Base-by-base conservation (phyloP, 2,113 vertebrate species). In the Grus americana region DNA sequence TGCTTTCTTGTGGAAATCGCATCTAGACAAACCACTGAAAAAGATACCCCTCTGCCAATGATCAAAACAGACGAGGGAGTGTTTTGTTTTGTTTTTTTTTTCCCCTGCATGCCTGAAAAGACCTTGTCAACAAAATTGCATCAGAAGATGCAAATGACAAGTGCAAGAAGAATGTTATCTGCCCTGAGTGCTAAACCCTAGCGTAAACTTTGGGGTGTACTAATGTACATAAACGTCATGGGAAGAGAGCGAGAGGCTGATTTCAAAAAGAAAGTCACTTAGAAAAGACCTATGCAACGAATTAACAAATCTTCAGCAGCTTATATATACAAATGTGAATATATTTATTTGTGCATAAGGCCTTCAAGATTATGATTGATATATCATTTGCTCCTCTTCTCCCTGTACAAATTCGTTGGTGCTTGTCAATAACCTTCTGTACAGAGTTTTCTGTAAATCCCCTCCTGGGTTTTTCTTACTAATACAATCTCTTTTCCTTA, bases 101-200 rank as follows among this genome's bases (percentile, higher is more conserved):
- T 14, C 3, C 65, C 38, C 61, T 59, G 52, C 40, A 49, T 66
- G 94, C 80, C 83, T 95, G 80, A 61, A 93, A 93, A 76, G 83
- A 87, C 50, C 80, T 70, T 73, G 89, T 90, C 94, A 95, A 93
- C 70, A 88, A 70, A 92, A 95, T 76, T 89, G 79, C 73, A 86
- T 78, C 90, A 92, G 88, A 71, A 74, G 79, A 94, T 67, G 75
- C 58, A 89, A 84, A 91, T 63, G 57, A 59, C 76, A 84, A 73
- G 86, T 50, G 70, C 22, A 42, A 70, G 70, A 91, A 75, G 58
- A 95, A 91, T 68, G 59, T 79, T 73, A 50, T 73, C 92, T 91
- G 63, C 70, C 58, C 66, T 76, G 89, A 62, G 76, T 42, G 66
- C 70, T 92, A 65, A 82, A 87, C 42, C 10, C 0, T 52, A 79